These are phyloP conservation scores for Ovibos moschatus DNA, from an alignment of 2,113 vertebrate species.

Conservation along the genomic window DNA sequence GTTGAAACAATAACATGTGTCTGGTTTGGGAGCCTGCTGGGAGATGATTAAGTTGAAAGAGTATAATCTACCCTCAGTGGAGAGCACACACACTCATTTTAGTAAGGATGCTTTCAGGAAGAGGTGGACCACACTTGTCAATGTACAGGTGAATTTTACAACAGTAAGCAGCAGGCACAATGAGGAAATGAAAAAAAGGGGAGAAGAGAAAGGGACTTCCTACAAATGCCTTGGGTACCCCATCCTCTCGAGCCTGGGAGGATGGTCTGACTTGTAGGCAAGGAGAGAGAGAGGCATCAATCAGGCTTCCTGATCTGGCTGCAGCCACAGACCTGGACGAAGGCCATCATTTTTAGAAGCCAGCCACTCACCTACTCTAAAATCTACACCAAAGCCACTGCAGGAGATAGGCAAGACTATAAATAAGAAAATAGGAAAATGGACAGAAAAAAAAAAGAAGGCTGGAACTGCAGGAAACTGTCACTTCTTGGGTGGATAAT, in stretches of 20 bases:
- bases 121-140: neutral
- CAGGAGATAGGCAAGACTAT: constrained; percentile 39
- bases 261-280: neutral
- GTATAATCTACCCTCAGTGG: neutral
- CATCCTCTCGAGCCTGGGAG: neutral
- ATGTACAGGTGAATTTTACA: neutral
- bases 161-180: neutral
- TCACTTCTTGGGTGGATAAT: neutral
- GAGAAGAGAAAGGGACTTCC: neutral
- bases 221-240: neutral
- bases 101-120: neutral
- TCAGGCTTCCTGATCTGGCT: neutral
- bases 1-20: neutral
- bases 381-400: constrained; percentile 37
- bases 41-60: neutral
- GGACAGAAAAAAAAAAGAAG: neutral
- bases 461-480: neutral
- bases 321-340: neutral
- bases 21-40: neutral
- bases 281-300: neutral
- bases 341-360: constrained; percentile 58
- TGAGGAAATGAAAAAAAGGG: neutral
- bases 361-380: constrained; percentile 34
- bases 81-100: neutral
- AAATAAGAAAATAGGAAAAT: constrained; percentile 30